Percentiles rank a stretch among this genome's conserved stretches.
Conservation (phyloP, 2,113 vertebrate species). For the Bolborhynchus lineola region DNA sequence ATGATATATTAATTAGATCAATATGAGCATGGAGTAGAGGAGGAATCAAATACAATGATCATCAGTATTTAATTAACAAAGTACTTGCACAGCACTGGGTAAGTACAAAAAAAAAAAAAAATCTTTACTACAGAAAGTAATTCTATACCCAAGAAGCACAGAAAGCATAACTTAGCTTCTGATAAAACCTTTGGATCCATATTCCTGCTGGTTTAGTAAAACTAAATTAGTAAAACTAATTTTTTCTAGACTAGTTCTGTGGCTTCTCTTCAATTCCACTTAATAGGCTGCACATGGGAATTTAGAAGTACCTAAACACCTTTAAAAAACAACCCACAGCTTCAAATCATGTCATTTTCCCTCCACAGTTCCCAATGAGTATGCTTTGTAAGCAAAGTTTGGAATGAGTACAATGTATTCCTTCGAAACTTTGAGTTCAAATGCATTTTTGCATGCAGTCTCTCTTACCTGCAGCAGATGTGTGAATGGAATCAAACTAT, state of each 20-base stretch:
- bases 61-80: background rate
- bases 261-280: background rate
- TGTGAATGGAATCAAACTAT: background rate
- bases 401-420: background rate
- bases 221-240: background rate
- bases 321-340: background rate
- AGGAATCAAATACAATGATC: background rate
- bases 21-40: background rate
- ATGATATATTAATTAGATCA: background rate
- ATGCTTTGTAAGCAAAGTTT: background rate
- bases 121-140: background rate
- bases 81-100: background rate
- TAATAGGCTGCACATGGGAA: background rate
- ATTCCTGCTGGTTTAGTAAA: background rate
- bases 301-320: background rate
- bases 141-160: background rate
- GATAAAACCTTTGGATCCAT: background rate
- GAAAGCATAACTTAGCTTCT: background rate
- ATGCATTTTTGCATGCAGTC: background rate
- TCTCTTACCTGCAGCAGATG: background rate
- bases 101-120: background rate
- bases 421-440: background rate
- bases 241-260: background rate
- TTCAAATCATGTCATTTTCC: rapidly evolving
- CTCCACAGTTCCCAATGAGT: background rate